Evolutionary conservation across 2,888 invertebrate species (phyloP).

Genomic region (Oscheius onirici): DNA sequence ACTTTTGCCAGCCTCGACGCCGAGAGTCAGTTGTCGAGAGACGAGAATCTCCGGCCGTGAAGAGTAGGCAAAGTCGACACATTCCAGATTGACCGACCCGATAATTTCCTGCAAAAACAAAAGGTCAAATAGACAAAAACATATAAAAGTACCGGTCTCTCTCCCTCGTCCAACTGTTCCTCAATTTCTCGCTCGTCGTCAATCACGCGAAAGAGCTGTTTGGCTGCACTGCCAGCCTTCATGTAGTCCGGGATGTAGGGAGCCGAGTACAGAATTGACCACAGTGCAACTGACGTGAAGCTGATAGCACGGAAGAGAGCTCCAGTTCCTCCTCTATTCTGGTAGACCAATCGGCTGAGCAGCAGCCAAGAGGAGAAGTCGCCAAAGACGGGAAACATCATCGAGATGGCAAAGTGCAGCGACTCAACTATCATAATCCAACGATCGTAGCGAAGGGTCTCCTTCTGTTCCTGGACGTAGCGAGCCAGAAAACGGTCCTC

Average conservation of each 20-base stretch:
- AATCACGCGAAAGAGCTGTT: conserved; percentile 19
- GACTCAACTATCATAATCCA: conserved; percentile 40
- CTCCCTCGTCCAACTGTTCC: background rate
- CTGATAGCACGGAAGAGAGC: conserved; percentile 13
- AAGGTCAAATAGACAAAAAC: background rate
- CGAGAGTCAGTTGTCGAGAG: background rate
- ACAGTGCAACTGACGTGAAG: conserved; percentile 3
- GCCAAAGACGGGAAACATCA: conserved; percentile 37
- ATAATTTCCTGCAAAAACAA: conserved; percentile 37
- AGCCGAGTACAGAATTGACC: conserved; percentile 28
- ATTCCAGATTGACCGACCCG: conserved; percentile 80
- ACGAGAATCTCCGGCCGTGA: conserved; percentile 79
- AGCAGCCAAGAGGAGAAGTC: conserved; percentile 42
- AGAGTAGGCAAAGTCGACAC: conserved; percentile 85
- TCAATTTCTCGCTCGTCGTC: conserved; percentile 11
- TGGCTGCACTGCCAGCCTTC: conserved; percentile 22
- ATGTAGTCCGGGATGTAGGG: conserved; percentile 19
- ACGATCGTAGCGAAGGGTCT: conserved; percentile 34
- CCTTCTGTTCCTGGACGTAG: conserved; percentile 57
- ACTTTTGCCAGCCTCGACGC: conserved; percentile 35
- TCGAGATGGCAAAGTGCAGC: conserved; percentile 40
- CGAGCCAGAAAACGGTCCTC: conserved; percentile 70
- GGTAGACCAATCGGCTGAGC: conserved; percentile 40
- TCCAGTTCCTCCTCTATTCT: conserved; percentile 21
- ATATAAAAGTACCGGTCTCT: conserved; percentile 2